phyloP scores from a whole-genome alignment of 2,113 vertebrate genomes.

The Clinocottus analis region DNA sequence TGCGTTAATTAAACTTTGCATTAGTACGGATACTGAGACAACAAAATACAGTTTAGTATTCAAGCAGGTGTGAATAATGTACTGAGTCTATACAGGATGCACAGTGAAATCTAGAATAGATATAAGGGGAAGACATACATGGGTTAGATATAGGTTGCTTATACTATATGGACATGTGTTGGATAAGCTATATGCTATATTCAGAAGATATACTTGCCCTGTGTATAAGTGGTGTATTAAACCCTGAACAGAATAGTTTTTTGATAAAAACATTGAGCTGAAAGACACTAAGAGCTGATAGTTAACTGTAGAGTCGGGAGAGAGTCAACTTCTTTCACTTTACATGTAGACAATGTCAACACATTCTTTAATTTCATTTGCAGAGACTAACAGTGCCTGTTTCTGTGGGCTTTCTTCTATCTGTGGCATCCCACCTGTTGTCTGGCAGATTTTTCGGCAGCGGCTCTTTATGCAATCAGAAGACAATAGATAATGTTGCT shows the following conservation, averaged over 20 bases:
- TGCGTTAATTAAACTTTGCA: background rate
- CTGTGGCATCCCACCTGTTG: constrained; percentile 2
- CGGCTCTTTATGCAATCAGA: background rate
- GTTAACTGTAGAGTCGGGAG: background rate
- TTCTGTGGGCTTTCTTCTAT: constrained; percentile 25
- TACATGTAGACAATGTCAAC: background rate
- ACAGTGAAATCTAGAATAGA: background rate
- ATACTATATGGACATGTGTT: too few relatives aligned
- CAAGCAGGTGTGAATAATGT: background rate
- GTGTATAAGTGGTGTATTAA: background rate
- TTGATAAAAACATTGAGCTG: background rate
- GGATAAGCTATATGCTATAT: too few relatives aligned
- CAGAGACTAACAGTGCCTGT: background rate
- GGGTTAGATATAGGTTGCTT: background rate
- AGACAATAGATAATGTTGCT: background rate
- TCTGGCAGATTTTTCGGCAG: background rate
- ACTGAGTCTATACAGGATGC: background rate
- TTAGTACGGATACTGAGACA: background rate
- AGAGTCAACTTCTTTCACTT: background rate
- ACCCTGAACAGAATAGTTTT: background rate
- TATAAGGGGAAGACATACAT: background rate
- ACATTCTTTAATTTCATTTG: background rate
- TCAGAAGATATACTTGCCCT: background rate
- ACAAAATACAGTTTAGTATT: background rate
- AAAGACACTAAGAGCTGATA: background rate